Evolutionary conservation across 2,888 invertebrate genomes (phyloP), one percentile per base, ranked within the genome.

Genomic region (Campoplex nolae): DNA sequence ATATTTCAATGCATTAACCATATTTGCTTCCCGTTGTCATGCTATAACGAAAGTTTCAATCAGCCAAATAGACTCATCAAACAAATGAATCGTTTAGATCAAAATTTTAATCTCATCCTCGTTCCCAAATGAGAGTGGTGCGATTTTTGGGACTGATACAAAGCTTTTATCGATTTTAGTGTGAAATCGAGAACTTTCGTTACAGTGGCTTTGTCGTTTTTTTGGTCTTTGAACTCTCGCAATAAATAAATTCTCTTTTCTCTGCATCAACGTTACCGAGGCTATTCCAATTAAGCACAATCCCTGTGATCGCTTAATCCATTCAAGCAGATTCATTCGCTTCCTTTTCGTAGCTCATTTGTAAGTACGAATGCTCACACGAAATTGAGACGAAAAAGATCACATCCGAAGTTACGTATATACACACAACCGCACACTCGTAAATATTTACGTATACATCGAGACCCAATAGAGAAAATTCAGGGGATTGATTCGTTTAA

Each of bases 401-500:
- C 23, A 74, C 51, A 51, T 38, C 13, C 16, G 11, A 56, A n/a
- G 32, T 9, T 16, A 73, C 45, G 23, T 28, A n/a, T 16, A 35
- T 23, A 23, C 23, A 23, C 16, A n/a, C 7, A 42, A 18, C n/a
- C 4, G 58, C 13, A 35, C 9, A 35, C 9, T 32, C 56, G 35
- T 67, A 54, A 18, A 35, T 28, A 9, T 67, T 18, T 28, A 51
- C 23, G 3, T 42, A 42, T 7, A 42, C 42, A 48, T 45, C 35
- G 45, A 65, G 42, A 18, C 48, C 38, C 4, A 4, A 45, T 13
- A 62, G 1, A 65, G 23, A 45, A 56, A 18, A 56, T 56, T 79
- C 56, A n/a, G 45, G 58, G 68, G 74, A 74, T 78, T 16, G 71
- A 65, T 70, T 75, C 42, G 70, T 48, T 75, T 86, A 86, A 86